Base-by-base conservation (phyloP, 2,113 vertebrate species). In the Stigmatopora argus region DNA sequence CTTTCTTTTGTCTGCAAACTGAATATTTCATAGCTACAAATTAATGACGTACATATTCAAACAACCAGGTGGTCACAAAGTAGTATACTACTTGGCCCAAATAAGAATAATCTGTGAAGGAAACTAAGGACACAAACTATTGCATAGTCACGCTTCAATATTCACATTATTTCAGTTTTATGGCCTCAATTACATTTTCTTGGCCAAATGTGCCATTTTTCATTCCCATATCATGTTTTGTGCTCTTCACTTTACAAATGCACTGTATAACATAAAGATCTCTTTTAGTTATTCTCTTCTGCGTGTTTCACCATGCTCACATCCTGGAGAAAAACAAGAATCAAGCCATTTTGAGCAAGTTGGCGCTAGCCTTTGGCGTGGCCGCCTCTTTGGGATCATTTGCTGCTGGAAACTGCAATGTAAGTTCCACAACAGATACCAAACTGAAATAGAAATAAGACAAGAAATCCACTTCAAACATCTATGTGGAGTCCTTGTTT, bases 381-480 rank as follows among this genome's bases (percentile, higher is more conserved):
- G 77, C 87, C 41, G 64, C 90, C 5, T 63, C 86, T 5, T 1
- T 72, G 3, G 89, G 90, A 23, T 83, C 88, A 1, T 92, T 92
- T 15, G 0, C 77, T 12, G 89, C 90, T 51, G 91, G 89, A 51
- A 92, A 92, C 81, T 91, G 90, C 61, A 91, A 92, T 6, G 91
- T 92, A 82, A 89, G 90, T 85, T 57, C 14, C 10, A 67, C 14
- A 41, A 4, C 38, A 35, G 31, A 56, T 26, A 41, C 38, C 9
- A 10, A 41, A 38, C 4, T n/a, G 7, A 26, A 55, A 5, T 26
- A 12, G 10, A 14, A 10, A 53, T 9, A 12, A 3, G 19, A 23
- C 19, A 52, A 11, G 11, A 8, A 23, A 4, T 53, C 5, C n/a
- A 3, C 18, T 51, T 7, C 53, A 14, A 55, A 55, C 5, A 15